Evolutionary conservation across 2,113 vertebrate species (phyloP).

Genomic region (Lagopus leucura): DNA sequence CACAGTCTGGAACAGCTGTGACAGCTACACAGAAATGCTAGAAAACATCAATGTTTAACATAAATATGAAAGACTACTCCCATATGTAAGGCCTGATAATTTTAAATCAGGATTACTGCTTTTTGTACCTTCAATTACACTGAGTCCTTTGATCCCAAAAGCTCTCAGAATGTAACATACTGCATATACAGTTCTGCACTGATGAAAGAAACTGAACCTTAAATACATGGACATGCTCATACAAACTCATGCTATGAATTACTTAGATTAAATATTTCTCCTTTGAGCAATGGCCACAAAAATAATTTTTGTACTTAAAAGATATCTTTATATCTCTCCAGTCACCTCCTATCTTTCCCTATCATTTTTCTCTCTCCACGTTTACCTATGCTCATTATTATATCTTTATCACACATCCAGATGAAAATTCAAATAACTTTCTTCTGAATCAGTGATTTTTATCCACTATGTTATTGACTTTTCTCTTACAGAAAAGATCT

Average conservation of each 20-base stretch:
- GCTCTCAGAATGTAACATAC: not conserved
- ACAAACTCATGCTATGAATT: not conserved
- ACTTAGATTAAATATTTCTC: not conserved
- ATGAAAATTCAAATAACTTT: not conserved
- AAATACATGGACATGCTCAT: not conserved
- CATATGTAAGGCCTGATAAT: not conserved
- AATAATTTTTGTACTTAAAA: not conserved
- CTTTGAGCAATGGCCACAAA: not conserved
- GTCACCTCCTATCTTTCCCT: not conserved
- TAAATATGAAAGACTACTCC: not conserved
- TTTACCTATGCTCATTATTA: not conserved
- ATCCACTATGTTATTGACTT: not conserved
- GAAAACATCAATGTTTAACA: not conserved
- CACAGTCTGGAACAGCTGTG: not conserved
- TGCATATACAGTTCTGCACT: not conserved
- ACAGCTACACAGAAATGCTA: not conserved
- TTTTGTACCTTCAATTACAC: not conserved
- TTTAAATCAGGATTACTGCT: not conserved
- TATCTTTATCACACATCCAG: not conserved
- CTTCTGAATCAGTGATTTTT: not conserved
- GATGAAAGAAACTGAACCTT: not conserved
- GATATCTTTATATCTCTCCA: not conserved
- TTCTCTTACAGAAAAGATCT: not conserved
- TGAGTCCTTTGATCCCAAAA: not conserved
- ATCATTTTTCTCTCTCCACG: not conserved